A percentile compares a stretch with the other conserved stretches of the same genome.
Evolutionary conservation across 2,113 vertebrate species (phyloP).

Genomic region (Elaphurus davidianus): DNA sequence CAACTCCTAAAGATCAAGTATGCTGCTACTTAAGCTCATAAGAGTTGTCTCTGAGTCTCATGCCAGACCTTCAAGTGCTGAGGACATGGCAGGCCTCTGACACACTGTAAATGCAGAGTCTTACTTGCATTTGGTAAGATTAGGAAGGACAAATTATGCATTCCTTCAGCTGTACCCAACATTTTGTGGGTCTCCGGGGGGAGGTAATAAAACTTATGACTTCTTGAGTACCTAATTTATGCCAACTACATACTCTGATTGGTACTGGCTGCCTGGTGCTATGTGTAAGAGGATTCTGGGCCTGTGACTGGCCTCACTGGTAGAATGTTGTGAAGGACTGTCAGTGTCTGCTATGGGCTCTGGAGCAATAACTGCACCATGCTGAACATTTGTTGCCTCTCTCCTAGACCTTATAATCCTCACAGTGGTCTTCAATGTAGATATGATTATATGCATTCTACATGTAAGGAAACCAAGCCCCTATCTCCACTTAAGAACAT

Average conservation of each 20-base stretch:
- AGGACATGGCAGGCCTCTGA: neutral
- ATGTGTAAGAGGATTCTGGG: neutral
- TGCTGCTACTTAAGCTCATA: neutral
- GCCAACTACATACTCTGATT: neutral
- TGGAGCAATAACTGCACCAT: neutral
- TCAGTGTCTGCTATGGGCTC: neutral
- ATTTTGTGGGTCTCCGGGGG: neutral
- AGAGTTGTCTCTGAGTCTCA: neutral
- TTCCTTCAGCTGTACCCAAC: neutral
- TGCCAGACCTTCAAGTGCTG: neutral
- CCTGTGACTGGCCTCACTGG: neutral
- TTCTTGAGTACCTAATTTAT: neutral
- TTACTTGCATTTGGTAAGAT: neutral
- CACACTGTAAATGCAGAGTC: neutral
- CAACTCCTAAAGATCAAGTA: neutral
- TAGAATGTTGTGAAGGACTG: neutral
- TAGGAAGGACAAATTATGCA: neutral
- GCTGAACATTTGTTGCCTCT: neutral
- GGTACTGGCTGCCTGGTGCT: neutral
- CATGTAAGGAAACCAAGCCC: neutral
- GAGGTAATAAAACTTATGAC: neutral
- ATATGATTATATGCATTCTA: neutral
- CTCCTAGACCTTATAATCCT: neutral
- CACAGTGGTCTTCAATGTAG: neutral
- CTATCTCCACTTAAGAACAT: neutral